Base-by-base conservation (phyloP, 1,140 invertebrate genomes). In the Drosophila melanica region DNA sequence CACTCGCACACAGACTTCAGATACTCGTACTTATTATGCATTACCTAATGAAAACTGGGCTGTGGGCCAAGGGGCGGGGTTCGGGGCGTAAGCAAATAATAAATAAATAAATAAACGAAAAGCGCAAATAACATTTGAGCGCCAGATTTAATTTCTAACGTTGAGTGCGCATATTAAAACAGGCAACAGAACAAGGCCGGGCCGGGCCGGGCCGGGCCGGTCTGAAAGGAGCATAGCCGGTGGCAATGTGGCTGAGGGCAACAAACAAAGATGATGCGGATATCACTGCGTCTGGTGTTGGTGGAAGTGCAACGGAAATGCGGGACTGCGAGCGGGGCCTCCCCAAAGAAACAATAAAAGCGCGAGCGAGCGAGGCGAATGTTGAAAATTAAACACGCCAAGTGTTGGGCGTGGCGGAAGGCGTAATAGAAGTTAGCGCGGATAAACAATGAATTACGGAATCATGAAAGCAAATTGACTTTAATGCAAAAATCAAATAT, bases 401-500 rank as follows among this genome's bases (percentile, higher is more conserved):
- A 70, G 59, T 45, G 53, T 18, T 53, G 33, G 67, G 60, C 42
- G 74, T 71, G 75, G 33, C 72, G 62, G 84, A 74, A 74, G 79
- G 76, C 79, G 82, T 79, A 82, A 79, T 80, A 89, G 84, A 84
- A 89, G 84, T 89, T 89, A 86, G 79, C 84, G 84, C 81, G 76
- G 73, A 65, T 89, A 89, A 90, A 90, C 85, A 90, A 90, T 90
- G 85, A 90, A 90, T 90, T 90, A 90, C 85, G 86, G 85, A 90
- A 90, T 90, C 85, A 90, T 90, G 85, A 90, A 90, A 90, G 85
- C 85, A 90, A 90, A 90, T 90, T 90, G 85, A 90, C 85, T 90
- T 90, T 90, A 90, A 90, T 90, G 85, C 85, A 90, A 79, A 90
- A 90, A 90, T 90, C 85, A 90, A 90, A 90, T 90, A 90, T 90